Conservation (phyloP, 2,113 vertebrate species). For the Paraplagusia blochii region DNA sequence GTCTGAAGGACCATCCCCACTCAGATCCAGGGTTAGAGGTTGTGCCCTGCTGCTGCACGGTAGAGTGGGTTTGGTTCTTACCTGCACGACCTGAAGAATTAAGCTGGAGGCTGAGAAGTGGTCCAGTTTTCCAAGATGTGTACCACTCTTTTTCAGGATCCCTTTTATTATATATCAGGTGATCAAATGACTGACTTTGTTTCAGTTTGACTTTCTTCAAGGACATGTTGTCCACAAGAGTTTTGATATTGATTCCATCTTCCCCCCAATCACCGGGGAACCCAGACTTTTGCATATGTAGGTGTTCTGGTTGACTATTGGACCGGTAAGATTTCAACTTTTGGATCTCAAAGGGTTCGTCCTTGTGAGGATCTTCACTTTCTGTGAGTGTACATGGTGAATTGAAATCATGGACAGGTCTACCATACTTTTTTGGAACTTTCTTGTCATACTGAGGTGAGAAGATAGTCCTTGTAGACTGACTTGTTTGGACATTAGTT, state of each 20-base stretch:
- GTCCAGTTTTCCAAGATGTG: conserved; percentile 42
- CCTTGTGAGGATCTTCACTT: conserved; percentile 37
- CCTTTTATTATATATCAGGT: conserved; percentile 20
- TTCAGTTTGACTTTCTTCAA: no score
- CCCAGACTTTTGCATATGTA: background rate
- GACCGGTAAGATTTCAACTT: conserved; percentile 57
- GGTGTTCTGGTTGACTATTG: conserved; percentile 5
- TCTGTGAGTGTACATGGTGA: conserved; percentile 52
- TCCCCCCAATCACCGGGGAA: conserved; percentile 4
- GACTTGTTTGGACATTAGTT: background rate
- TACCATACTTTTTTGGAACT: background rate
- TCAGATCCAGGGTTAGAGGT: conserved; percentile 15
- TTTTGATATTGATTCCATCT: background rate
- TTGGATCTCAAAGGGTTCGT: conserved; percentile 47
- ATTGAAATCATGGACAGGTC: conserved; percentile 46
- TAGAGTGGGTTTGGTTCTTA: background rate
- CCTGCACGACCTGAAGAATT: conserved; percentile 6
- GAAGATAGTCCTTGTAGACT: background rate
- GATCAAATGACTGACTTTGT: no score
- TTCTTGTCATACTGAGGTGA: background rate
- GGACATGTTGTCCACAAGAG: no score
- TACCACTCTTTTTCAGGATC: conserved; percentile 39
- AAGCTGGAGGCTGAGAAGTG: conserved; percentile 11
- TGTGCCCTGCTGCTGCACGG: no score
- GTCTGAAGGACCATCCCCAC: conserved; percentile 55